Evolutionary conservation across 2,888 invertebrate genomes (phyloP), one percentile per base, ranked within the genome.

Genomic region (Amaurobius ferox): DNA sequence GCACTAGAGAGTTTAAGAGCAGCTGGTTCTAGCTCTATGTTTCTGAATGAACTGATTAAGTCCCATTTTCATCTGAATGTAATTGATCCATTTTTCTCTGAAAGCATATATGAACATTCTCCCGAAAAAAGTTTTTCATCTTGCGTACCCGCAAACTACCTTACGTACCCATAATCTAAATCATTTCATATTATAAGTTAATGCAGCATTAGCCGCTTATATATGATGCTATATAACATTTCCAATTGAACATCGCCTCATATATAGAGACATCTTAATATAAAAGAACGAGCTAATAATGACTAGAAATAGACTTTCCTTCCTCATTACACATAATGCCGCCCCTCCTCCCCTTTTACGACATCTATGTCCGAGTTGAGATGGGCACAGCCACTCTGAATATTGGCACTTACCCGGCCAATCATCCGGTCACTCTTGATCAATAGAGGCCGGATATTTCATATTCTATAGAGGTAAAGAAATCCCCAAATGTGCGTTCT

Each of bases 341-440:
- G 11, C 23, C 23, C 19, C n/a, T 70, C 61, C 39, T 35, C 55
- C 55, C 23, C 5, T 55, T 79, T 79, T 79, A 79, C 72, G 72
- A 73, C 40, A 66, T 67, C 72, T 39, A 19, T 6, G 26, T 40
- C 66, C 44, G n/a, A n/a, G 66, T 28, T 16, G 23, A 29, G 66
- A 71, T 48, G 44, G 55, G 35, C 80, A 39, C 55, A 67, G 67
- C 81, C 81, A 83, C 81, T 83, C 81, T 76, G 74, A 71, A 83
- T 83, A 83, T 83, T 83, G 81, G 81, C 81, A 76, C 76, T 83
- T 83, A 83, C 70, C 76, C 70, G 61, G 39, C 81, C 81, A 76
- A 76, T 76, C 81, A 76, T 76, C 79, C 68, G 74, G 81, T 83
- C 81, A 83, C 76, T 44, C 74, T 83, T 83, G 76, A 83, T 83